Conservation (phyloP, 2,888 invertebrate genomes). For the Drosophila maculinotata region DNA sequence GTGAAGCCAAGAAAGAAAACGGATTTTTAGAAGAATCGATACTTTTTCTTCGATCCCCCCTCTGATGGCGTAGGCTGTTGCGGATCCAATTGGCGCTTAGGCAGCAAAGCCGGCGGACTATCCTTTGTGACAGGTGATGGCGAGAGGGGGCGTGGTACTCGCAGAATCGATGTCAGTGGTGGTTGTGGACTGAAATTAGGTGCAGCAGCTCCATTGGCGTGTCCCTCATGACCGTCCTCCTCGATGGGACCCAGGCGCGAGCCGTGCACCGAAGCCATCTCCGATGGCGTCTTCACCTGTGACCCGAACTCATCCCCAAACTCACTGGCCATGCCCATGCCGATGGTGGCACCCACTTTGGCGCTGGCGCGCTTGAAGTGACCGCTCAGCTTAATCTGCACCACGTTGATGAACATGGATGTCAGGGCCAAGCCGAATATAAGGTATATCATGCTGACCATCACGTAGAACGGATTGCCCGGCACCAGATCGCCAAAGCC, state of each 20-base stretch:
- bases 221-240: conserved; percentile 63
- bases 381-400: conserved; percentile 92
- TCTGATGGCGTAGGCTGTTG: conserved; percentile 49
- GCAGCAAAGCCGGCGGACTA: conserved; percentile 77
- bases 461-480: conserved; percentile 93
- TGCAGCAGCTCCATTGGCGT: conserved; percentile 9
- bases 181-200: conserved; percentile 32
- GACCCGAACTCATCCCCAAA: conserved; percentile 82
- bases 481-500: conserved; percentile 98
- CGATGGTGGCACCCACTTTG: conserved; percentile 94
- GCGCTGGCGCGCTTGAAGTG: conserved; percentile 94
- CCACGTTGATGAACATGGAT: conserved; percentile 98
- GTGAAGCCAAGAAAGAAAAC: neutral
- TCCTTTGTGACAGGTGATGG: conserved; percentile 33
- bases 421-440: conserved; percentile 97
- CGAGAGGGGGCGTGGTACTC: conserved; percentile 65
- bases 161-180: conserved; percentile 66
- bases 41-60: conserved; percentile 76
- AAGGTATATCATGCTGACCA: conserved; percentile 96
- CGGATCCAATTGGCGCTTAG: conserved; percentile 57
- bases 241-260: conserved; percentile 80
- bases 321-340: conserved; percentile 89
- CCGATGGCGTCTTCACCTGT: conserved; percentile 77
- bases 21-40: conserved; percentile 70
- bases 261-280: conserved; percentile 79